Conservation (phyloP, 1,140 invertebrate genomes). For the Homarus americanus region DNA sequence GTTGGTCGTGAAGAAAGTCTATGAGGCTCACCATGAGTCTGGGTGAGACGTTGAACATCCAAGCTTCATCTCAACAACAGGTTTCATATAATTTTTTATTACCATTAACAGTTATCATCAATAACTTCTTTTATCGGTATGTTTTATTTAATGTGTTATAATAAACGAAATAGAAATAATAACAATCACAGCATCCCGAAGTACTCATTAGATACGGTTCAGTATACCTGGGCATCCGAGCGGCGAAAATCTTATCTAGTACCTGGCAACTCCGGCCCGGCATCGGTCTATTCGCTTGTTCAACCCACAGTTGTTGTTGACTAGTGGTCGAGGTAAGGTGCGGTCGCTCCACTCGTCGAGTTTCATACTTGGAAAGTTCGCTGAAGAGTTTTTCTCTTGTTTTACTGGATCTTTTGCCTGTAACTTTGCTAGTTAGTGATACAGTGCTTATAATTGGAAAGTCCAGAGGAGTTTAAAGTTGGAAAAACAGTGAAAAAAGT, state of each 20-base stretch:
- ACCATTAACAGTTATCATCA: no score
- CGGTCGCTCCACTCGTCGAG: background rate
- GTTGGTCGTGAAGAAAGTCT: no score
- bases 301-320: background rate
- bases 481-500: background rate
- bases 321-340: constrained; percentile 3
- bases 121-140: no score
- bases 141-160: no score
- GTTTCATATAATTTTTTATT: no score
- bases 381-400: background rate
- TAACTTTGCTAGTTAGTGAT: constrained; percentile 9
- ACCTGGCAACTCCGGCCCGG: background rate
- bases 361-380: constrained; percentile 13
- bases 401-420: constrained; percentile 5
- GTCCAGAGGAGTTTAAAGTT: background rate
- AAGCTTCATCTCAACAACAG: no score
- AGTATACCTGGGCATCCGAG: background rate
- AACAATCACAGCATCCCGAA: no score
- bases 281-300: background rate
- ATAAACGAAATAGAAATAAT: no score
- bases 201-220: background rate
- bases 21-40: no score
- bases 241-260: background rate
- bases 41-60: no score
- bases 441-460: background rate